Evolutionary conservation across 1,140 invertebrate species (phyloP), one percentile per base, ranked within the genome.

Genomic region (Anoplolepis gracilipes): DNA sequence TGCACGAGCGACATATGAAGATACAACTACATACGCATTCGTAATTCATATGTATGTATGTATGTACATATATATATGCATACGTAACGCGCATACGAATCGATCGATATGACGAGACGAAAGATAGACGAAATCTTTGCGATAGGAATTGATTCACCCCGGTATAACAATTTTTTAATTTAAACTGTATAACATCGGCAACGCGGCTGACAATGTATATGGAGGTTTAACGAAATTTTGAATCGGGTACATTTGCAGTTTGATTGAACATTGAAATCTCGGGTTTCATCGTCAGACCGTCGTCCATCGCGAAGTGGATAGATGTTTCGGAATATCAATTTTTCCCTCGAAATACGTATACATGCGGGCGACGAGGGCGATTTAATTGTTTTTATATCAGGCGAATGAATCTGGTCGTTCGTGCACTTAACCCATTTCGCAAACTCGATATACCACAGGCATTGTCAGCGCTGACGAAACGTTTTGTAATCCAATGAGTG

Each of bases 311-410:
- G 13, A 72, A 73, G 33, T 49, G 59, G 59, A 62, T 25, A 42
- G 57, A 84, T 36, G 30, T 75, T 75, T 77, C 59, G 72, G 46
- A 77, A 84, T 84, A 76, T 77, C 59, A 77, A 84, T 76, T 77
- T 84, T 84, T 64, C 39, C 22, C 81, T 65, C 28, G 72, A 49
- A 84, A 84, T 77, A 77, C 46, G 65, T 42, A 67, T 53, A 39
- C 39, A 7, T 57, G 39, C 57, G 30, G 28, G 16, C 67, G 53
- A 57, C 36, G 57, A 65, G 72, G 11, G 33, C 46, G 42, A 84
- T 84, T 84, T 84, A 84, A 84, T 77, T 84, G 72, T 84, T 84
- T 76, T 84, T 84, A 84, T 61, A 76, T 84, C 81, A 84, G 42
- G 33, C 81, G 81, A 62, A 76, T 77, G 42, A 77, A 84, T 77